These are phyloP conservation scores for Percopsis transmontana DNA, from an alignment of 2,113 vertebrate genomes.

Conservation along the genomic window DNA sequence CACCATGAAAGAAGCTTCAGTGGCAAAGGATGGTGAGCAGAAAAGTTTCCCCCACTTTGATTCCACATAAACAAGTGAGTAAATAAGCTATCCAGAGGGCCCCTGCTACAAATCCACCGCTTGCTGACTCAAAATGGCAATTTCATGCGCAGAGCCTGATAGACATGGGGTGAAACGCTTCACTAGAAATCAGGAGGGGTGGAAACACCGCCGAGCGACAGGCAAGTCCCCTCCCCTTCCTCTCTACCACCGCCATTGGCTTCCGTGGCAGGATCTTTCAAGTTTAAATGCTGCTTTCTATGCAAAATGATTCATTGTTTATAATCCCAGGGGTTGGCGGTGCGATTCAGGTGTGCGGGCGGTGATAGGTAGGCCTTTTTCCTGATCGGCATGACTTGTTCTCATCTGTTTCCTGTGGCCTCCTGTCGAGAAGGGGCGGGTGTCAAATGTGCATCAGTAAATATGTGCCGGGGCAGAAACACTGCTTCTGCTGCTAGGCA, in stretches of 20 bases:
- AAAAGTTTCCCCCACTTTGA: constrained; percentile 73
- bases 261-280: constrained; percentile 56
- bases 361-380: constrained; percentile 56
- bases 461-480: constrained; percentile 68
- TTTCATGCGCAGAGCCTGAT: constrained; percentile 53
- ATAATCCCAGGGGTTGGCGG: constrained; percentile 62
- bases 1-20: constrained; percentile 67
- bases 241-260: constrained; percentile 33
- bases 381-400: constrained; percentile 67
- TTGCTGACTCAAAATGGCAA: constrained; percentile 56
- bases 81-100: constrained; percentile 68
- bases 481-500: constrained; percentile 50
- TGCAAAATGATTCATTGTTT: constrained; percentile 70
- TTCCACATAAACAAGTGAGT: constrained; percentile 67
- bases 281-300: constrained; percentile 55
- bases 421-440: constrained; percentile 65
- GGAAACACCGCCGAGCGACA: constrained; percentile 50
- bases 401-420: constrained; percentile 70
- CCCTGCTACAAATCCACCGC: constrained; percentile 54
- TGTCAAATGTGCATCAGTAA: constrained; percentile 68
- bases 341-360: constrained; percentile 20
- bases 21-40: constrained; percentile 32
- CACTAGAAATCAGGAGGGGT: constrained; percentile 39
- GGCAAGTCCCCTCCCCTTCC: constrained; percentile 48
- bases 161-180: constrained; percentile 47